Percentiles rank a stretch among this genome's conserved stretches.
These are phyloP conservation scores for Argyresthia albistria DNA, from an alignment of 2,888 invertebrate genomes.

Conservation along the genomic window DNA sequence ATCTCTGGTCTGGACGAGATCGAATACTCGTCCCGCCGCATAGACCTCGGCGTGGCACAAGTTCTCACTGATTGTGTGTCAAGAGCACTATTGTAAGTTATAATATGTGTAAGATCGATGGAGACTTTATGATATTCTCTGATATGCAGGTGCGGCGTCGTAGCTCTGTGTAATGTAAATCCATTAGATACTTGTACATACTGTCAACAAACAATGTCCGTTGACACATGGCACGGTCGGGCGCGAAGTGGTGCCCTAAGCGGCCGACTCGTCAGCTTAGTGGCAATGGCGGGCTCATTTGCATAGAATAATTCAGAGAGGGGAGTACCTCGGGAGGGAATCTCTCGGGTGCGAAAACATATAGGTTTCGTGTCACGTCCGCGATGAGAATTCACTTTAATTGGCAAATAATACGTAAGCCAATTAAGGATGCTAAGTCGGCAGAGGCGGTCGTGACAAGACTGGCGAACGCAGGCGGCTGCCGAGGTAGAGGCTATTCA, in stretches of 20 bases:
- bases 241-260: slow-evolving; percentile 17
- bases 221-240: slow-evolving; percentile 18
- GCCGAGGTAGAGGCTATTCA: slow-evolving; percentile 48
- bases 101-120: too few species aligned
- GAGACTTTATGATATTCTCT: too few species aligned
- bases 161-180: slow-evolving; percentile 8
- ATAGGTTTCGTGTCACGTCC: slow-evolving; percentile 65
- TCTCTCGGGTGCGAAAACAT: slow-evolving; percentile 43
- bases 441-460: slow-evolving; percentile 65
- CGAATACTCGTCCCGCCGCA: slow-evolving; percentile 2
- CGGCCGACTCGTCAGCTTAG: slow-evolving; percentile 15
- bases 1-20: slow-evolving; percentile 34
- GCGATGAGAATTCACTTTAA: slow-evolving; percentile 71
- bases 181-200: slow-evolving; percentile 23
- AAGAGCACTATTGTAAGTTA: too few species aligned
- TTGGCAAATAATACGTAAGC: slow-evolving; percentile 73
- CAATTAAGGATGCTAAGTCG: slow-evolving; percentile 72
- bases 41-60: background rate
- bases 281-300: slow-evolving; percentile 30
- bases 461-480: slow-evolving; percentile 23
- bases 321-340: slow-evolving; percentile 29
- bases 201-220: slow-evolving; percentile 19
- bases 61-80: too few species aligned
- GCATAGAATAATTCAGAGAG: slow-evolving; percentile 31
- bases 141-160: too few species aligned